phyloP scores from a whole-genome alignment of 2,888 invertebrate species.

The Osedax frankpressi region DNA sequence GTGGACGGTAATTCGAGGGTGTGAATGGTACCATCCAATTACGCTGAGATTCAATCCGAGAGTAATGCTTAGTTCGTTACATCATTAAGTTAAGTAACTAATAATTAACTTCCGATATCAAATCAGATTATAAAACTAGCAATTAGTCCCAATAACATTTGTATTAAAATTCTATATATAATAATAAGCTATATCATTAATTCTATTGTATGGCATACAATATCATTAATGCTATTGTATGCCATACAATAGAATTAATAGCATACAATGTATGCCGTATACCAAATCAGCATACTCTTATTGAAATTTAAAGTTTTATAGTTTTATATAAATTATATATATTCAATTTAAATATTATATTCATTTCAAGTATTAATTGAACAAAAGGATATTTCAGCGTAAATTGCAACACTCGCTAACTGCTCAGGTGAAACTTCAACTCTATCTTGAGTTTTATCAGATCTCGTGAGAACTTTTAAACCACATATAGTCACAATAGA shows the following conservation, averaged over 20 bases:
- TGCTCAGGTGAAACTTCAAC: slow-evolving; percentile 76
- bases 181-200: background rate
- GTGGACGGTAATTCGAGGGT: slow-evolving; percentile 76
- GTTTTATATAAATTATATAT: no score
- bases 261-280: no score
- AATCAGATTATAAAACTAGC: background rate
- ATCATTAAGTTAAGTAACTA: background rate
- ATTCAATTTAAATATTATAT: background rate
- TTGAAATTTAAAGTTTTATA: no score
- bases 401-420: slow-evolving; percentile 54
- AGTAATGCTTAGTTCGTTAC: background rate
- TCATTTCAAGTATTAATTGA: background rate
- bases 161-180: no score
- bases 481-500: background rate
- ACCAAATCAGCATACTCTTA: no score
- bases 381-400: slow-evolving; percentile 40
- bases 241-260: no score
- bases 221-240: background rate
- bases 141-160: no score
- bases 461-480: slow-evolving; percentile 61
- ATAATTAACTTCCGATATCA: background rate
- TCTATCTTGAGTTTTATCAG: slow-evolving; percentile 69
- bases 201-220: background rate
- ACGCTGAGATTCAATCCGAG: slow-evolving; percentile 52
- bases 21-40: slow-evolving; percentile 78